Percentiles rank a stretch among this genome's conserved stretches.
These are phyloP conservation scores for Channallabes apus DNA, from an alignment of 2,797 vertebrate genomes.

Conservation along the genomic window DNA sequence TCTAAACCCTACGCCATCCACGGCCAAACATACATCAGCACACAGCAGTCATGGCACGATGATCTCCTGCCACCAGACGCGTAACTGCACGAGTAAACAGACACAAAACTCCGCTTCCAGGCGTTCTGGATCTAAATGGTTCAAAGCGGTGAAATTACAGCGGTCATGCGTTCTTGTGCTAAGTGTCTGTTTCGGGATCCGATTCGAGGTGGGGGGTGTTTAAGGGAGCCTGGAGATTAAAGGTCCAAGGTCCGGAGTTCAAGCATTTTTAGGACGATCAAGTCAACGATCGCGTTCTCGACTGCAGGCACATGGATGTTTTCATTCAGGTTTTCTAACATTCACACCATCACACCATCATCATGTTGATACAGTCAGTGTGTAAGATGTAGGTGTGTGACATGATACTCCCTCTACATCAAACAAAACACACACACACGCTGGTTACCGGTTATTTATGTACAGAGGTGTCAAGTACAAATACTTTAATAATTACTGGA, in stretches of 20 bases:
- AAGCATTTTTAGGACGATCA: conserved; percentile 32
- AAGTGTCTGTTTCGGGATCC: conserved; percentile 38
- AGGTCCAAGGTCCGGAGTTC: conserved; percentile 44
- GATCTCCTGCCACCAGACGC: conserved; percentile 38
- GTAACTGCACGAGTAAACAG: conserved; percentile 39
- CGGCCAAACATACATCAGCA: conserved; percentile 47
- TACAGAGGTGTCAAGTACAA: too few species aligned
- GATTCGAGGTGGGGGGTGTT: conserved; percentile 12
- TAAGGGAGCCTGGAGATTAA: conserved; percentile 55
- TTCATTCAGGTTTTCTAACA: too few species aligned
- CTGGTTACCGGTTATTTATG: too few species aligned
- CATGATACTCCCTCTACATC: too few species aligned
- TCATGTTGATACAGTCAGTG: too few species aligned
- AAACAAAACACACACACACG: too few species aligned
- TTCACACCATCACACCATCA: too few species aligned
- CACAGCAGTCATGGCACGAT: conserved; percentile 34
- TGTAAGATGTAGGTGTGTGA: too few species aligned
- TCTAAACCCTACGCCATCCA: conserved; percentile 35
- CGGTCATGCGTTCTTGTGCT: conserved; percentile 41
- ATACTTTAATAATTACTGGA: too few species aligned
- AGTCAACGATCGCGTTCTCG: not conserved
- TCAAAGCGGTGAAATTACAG: conserved; percentile 42
- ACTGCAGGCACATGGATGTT: not conserved
- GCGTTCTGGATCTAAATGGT: conserved; percentile 39
- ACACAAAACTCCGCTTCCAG: conserved; percentile 27